Evolutionary conservation across 2,888 invertebrate genomes (phyloP).

Genomic region (Coenonympha glycerion): DNA sequence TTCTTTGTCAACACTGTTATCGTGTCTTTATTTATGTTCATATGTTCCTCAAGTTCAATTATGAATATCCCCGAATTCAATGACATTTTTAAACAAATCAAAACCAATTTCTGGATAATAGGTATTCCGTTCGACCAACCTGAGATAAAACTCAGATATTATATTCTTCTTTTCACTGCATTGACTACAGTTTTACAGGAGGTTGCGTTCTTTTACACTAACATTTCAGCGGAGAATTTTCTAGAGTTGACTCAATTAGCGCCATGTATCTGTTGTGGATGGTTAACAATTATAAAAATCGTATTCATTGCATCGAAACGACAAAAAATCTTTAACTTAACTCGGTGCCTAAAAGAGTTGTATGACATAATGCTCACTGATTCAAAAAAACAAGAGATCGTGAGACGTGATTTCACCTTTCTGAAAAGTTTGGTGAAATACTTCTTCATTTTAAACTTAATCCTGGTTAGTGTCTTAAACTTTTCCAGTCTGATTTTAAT

Average conservation of each 20-base stretch:
- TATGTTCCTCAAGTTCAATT: not conserved
- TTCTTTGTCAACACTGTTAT: no score
- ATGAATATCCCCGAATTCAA: conserved; percentile 42
- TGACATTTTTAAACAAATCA: conserved; percentile 45
- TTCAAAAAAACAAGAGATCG: conserved; percentile 32
- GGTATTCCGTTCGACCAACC: conserved; percentile 43
- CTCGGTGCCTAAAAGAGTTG: conserved; percentile 36
- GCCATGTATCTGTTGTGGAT: conserved; percentile 47
- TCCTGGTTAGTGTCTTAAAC: conserved; percentile 55
- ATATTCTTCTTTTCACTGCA: no score
- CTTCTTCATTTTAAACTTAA: conserved; percentile 49
- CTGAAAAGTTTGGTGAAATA: conserved; percentile 47
- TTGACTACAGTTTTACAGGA: conserved; percentile 36
- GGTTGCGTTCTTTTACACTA: conserved; percentile 41
- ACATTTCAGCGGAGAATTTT: conserved; percentile 47
- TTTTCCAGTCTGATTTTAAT: conserved; percentile 50
- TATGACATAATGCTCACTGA: conserved; percentile 39
- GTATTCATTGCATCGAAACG: conserved; percentile 31
- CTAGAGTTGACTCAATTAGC: conserved; percentile 49
- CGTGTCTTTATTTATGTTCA: no score
- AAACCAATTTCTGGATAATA: conserved; percentile 42
- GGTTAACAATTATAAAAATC: conserved; percentile 44
- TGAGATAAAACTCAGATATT: conserved; percentile 37
- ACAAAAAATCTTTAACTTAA: conserved; percentile 39
- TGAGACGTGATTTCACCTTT: conserved; percentile 39